These are phyloP conservation scores for Trichonephila inaurata DNA, from an alignment of 1,140 invertebrate genomes.

Conservation along the genomic window DNA sequence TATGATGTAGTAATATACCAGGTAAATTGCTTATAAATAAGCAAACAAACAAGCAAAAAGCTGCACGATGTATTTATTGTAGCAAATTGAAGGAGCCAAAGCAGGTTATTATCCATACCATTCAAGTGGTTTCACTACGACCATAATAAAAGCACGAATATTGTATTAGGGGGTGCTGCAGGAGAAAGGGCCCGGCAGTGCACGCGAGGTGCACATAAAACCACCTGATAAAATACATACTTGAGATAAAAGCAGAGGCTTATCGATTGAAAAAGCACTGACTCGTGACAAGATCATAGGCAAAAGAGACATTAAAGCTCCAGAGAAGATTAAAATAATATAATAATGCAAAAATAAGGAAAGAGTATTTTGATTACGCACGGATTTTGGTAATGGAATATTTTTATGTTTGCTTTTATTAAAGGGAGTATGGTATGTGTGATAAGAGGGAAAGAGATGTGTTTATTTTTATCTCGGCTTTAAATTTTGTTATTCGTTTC, in stretches of 20 bases:
- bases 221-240: conserved; percentile 50
- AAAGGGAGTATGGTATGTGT: background rate
- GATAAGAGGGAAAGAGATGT: no score
- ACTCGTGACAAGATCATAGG: conserved; percentile 11
- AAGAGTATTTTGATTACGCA: background rate
- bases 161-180: background rate
- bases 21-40: conserved; percentile 2
- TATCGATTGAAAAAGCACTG: conserved; percentile 33
- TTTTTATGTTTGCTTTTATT: background rate
- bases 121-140: background rate
- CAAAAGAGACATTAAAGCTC: background rate
- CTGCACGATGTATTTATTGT: background rate
- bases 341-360: background rate
- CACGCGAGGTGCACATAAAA: conserved; percentile 39
- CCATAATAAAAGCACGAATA: background rate
- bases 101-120: background rate
- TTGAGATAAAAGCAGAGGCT: conserved; percentile 13
- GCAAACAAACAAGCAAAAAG: background rate
- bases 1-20: no score
- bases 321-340: conserved; percentile 5
- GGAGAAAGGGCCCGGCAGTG: background rate
- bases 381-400: background rate
- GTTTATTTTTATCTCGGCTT: background rate
- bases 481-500: no score
- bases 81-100: background rate